Conservation (phyloP, 2,888 invertebrate species). For the Atethmia centrago region DNA sequence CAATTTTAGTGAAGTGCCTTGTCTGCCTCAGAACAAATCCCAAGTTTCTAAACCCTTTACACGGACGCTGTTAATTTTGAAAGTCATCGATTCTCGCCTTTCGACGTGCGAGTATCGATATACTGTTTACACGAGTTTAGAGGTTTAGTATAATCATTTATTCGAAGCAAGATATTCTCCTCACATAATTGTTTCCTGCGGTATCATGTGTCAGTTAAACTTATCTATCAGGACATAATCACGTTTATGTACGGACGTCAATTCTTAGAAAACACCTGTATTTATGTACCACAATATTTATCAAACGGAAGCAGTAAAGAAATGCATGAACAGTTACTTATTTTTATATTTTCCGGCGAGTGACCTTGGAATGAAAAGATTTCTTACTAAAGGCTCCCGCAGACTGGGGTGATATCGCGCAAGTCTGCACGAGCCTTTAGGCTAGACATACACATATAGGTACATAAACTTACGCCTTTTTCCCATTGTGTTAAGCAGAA, state of each 20-base stretch:
- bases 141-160: neutral
- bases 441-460: neutral
- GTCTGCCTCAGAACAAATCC: no score
- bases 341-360: conserved; percentile 36
- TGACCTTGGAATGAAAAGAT: conserved; percentile 21
- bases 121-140: neutral
- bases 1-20: no score
- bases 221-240: conserved; percentile 18
- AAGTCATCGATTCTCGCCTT: neutral
- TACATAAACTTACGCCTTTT: neutral
- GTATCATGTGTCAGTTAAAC: conserved; percentile 4
- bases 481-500: neutral
- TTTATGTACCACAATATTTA: conserved; percentile 46
- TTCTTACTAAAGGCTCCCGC: neutral
- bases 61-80: no score
- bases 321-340: conserved; percentile 12
- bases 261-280: conserved; percentile 35
- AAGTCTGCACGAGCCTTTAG: no score
- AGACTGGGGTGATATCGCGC: no score
- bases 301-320: conserved; percentile 41
- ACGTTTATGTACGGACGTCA: conserved; percentile 29
- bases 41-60: no score
- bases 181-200: neutral
- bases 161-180: neutral
- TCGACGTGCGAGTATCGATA: neutral